Base-by-base conservation (phyloP, 2,113 vertebrate genomes). In the Oxyruncus cristatus region DNA sequence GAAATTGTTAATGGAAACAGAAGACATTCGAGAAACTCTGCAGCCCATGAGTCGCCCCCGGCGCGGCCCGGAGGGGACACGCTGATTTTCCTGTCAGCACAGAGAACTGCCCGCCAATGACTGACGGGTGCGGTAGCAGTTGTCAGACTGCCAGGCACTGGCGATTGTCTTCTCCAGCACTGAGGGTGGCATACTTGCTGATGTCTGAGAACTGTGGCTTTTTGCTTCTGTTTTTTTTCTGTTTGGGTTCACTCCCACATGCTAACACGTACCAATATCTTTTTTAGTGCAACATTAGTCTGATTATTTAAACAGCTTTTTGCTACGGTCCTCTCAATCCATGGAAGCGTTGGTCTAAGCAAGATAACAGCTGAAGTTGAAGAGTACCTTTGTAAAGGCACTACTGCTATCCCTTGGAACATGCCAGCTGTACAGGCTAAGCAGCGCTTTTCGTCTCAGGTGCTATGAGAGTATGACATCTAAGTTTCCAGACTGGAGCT, bases 11-110 rank as follows among this genome's bases (percentile, higher is more conserved):
- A 11, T 14, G 37, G 50, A 39, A 66, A 35, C 23, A 42, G 53
- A 75, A 56, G 24, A 42, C 3, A 4, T 20, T 47, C 9, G 33
- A 53, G 59, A 28, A 85, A 55, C n/a, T 70, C 32, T 58, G 35
- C 37, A 80, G 76, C 46, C 59, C 12, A 7, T 23, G 74, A 47
- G 37, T 67, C 5, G 1, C 22, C 35, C 11, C 15, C 0, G 0
- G 44, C 0, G 0, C 13, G 6, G 88, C 37, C 56, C 0, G 0
- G 2, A 67, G 61, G 32, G 28, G 24, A 46, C 28, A n/a, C 5
- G 3, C 35, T 5, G 12, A 17, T 59, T 28, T 50, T 78, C 52
- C 84, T 66, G 35, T 13, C 42, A 49, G 56, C 85, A 66, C 20
- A 11, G 42, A 61, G 72, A 87, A 24, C 28, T 6, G 1, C 26